Evolutionary conservation across 2,113 vertebrate genomes (phyloP).

Genomic region (Sigmodon hispidus): DNA sequence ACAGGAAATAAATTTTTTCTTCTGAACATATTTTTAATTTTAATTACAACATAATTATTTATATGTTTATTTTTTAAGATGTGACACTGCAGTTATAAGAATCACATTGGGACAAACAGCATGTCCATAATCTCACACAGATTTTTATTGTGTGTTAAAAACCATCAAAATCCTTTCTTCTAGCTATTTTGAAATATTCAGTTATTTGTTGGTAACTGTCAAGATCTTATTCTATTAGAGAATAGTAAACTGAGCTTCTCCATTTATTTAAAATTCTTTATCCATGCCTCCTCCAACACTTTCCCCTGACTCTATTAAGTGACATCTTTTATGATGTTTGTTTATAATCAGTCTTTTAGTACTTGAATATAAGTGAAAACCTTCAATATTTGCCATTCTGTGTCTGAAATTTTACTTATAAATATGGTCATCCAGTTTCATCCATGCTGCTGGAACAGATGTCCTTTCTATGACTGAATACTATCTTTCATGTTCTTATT

Average conservation of each 20-base stretch:
- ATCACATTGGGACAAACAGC: not conserved
- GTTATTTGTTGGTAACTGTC: not conserved
- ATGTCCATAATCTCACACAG: not conserved
- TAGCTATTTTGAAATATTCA: not conserved
- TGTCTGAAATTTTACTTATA: not conserved
- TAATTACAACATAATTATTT: not conserved
- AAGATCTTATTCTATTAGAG: not conserved
- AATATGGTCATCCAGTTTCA: not conserved
- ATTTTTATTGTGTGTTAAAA: not conserved
- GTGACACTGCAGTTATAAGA: not conserved
- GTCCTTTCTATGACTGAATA: not conserved
- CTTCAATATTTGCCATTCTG: not conserved
- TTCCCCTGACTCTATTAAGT: not conserved
- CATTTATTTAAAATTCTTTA: not conserved
- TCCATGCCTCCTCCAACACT: fast-evolving
- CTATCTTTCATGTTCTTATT: not conserved
- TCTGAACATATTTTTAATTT: not conserved
- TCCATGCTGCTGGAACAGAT: not conserved
- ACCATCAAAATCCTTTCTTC: not conserved
- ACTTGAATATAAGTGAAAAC: not conserved
- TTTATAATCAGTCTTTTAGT: not conserved
- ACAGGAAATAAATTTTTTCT: not conserved
- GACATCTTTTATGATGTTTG: not conserved
- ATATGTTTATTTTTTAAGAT: not conserved
- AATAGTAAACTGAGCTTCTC: not conserved